Conservation (phyloP, 1,140 invertebrate genomes). For the Conus betulinus region DNA sequence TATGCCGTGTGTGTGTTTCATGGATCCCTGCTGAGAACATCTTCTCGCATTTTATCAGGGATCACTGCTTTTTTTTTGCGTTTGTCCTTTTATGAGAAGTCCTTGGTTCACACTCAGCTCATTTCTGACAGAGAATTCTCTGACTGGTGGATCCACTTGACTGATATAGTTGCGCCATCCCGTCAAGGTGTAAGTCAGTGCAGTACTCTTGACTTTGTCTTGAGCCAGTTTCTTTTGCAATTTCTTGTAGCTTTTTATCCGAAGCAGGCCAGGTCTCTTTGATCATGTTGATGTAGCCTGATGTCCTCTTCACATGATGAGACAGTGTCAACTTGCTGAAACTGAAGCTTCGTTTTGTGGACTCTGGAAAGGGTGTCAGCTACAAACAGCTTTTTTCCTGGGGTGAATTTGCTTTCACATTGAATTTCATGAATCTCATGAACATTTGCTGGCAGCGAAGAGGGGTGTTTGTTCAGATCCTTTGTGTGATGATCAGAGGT, state of each 20-base stretch:
- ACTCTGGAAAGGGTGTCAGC: conserved; percentile 47
- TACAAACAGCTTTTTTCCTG: conserved; percentile 25
- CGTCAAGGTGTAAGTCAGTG: not conserved
- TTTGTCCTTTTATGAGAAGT: not conserved
- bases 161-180: not conserved
- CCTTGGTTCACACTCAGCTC: not conserved
- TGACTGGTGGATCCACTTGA: not conserved
- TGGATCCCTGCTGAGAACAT: conserved; percentile 31
- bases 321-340: not conserved
- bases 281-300: not conserved
- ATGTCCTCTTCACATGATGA: not conserved
- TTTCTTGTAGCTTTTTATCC: not conserved
- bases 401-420: conserved; percentile 31
- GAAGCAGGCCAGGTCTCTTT: not conserved
- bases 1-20: conserved; percentile 35
- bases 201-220: not conserved
- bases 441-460: not conserved
- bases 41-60: conserved; percentile 33
- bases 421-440: conserved; percentile 41
- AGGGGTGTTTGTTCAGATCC: not conserved
- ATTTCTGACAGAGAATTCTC: not conserved
- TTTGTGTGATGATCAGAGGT: conserved; percentile 44
- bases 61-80: conserved; percentile 43
- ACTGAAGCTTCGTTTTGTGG: not conserved
- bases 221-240: not conserved